Conservation (phyloP, 1,140 invertebrate genomes). For the Ceratoteleas bidentatus region DNA sequence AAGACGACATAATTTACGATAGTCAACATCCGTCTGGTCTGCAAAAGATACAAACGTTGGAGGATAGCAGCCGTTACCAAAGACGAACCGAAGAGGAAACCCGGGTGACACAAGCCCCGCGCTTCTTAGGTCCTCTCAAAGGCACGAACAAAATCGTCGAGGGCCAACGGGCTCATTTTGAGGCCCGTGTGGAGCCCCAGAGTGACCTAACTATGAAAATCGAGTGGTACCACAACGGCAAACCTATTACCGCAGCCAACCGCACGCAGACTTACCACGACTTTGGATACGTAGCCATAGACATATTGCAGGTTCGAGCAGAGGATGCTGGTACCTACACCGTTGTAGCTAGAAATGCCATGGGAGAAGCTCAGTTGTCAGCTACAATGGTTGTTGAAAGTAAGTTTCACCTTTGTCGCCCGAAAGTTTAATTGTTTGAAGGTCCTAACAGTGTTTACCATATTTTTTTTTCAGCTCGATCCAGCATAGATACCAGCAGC, state of each 20-base stretch:
- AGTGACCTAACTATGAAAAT: slow-evolving; percentile 93
- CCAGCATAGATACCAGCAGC: slow-evolving; percentile 92
- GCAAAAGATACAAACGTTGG: slow-evolving; percentile 93
- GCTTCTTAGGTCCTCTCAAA: slow-evolving; percentile 92
- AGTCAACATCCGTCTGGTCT: no score
- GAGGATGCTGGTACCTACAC: slow-evolving; percentile 94
- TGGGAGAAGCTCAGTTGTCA: slow-evolving; percentile 91
- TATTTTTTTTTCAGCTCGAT: slow-evolving; percentile 85
- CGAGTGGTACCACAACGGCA: slow-evolving; percentile 96
- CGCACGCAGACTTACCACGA: slow-evolving; percentile 96
- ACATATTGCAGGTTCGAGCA: slow-evolving; percentile 92
- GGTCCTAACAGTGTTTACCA: no score
- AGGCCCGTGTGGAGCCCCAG: slow-evolving; percentile 95
- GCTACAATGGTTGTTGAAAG: slow-evolving; percentile 93
- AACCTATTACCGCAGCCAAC: slow-evolving; percentile 90
- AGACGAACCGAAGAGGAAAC: slow-evolving; percentile 87
- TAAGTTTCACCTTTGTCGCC: no score
- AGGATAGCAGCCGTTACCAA: slow-evolving; percentile 89
- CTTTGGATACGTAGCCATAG: slow-evolving; percentile 96
- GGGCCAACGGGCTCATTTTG: slow-evolving; percentile 97
- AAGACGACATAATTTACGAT: slow-evolving; percentile 92
- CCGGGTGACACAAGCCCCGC: slow-evolving; percentile 88
- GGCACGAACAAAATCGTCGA: slow-evolving; percentile 97
- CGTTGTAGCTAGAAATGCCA: slow-evolving; percentile 92
- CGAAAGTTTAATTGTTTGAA: no score